A percentile compares a stretch with the other conserved stretches of the same genome.
phyloP scores from a whole-genome alignment of 92 coral and sea anemone genomes.

The Hydrozoanthus gracilis region DNA sequence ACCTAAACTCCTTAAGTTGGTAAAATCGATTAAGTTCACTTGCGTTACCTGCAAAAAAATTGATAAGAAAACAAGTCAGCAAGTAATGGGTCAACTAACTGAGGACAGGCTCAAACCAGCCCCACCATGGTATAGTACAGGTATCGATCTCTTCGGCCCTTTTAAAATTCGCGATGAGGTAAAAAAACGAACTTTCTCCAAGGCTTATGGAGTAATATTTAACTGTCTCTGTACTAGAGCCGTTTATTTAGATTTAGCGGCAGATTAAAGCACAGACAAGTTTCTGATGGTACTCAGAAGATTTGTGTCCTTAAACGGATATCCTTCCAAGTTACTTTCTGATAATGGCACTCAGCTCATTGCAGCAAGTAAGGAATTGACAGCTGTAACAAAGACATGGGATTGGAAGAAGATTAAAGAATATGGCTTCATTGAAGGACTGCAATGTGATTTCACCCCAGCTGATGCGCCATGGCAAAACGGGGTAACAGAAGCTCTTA shows the following conservation, averaged over 20 bases:
- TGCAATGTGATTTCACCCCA: constrained; percentile 59
- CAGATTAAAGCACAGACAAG: constrained; percentile 37
- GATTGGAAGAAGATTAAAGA: constrained; percentile 41
- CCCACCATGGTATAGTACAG: constrained; percentile 34
- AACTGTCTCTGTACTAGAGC: constrained; percentile 34
- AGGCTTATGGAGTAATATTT: constrained; percentile 17
- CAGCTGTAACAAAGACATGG: constrained; percentile 40
- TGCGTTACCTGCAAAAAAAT: constrained; percentile 61
- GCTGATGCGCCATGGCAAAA: constrained; percentile 75
- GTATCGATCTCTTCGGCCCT: constrained; percentile 35
- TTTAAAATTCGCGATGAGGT: constrained; percentile 16
- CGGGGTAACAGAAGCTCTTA: constrained; percentile 55
- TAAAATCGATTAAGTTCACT: constrained; percentile 26
- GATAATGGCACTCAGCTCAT: constrained; percentile 61
- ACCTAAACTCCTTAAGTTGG: constrained; percentile 31
- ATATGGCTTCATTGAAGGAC: constrained; percentile 58
- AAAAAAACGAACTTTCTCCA: constrained; percentile 3
- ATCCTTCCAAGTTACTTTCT: constrained; percentile 53
- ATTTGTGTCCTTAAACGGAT: constrained; percentile 50
- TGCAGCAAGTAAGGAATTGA: constrained; percentile 56
- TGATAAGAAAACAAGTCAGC: constrained; percentile 32
- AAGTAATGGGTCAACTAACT: constrained; percentile 13
- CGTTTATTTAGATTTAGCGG: constrained; percentile 28
- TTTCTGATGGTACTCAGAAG: constrained; percentile 41
- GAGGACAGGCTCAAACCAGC: constrained; percentile 42